Evolutionary conservation across 2,113 vertebrate species (phyloP).

Genomic region (Oostethus manadensis): DNA sequence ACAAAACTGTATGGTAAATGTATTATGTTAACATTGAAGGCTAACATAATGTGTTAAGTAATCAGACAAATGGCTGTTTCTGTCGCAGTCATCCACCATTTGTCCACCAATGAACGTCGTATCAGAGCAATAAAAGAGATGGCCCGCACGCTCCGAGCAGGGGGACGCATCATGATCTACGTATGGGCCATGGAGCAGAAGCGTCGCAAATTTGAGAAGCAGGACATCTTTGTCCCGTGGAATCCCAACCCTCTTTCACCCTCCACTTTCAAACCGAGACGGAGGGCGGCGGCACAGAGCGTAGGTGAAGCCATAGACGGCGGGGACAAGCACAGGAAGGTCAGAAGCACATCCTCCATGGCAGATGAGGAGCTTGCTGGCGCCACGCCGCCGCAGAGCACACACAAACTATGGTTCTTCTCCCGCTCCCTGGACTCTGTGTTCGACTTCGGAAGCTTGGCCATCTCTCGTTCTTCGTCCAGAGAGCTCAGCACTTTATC

Average conservation of each 20-base stretch:
- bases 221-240: slow-evolving; percentile 78
- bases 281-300: slow-evolving; percentile 51
- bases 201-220: slow-evolving; percentile 75
- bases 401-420: slow-evolving; percentile 71
- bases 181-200: slow-evolving; percentile 86
- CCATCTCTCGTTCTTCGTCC: slow-evolving; percentile 53
- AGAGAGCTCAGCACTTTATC: slow-evolving; percentile 61
- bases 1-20: not conserved
- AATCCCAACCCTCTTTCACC: slow-evolving; percentile 65
- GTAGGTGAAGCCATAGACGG: slow-evolving; percentile 41
- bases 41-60: not conserved
- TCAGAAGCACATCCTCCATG: slow-evolving; percentile 64
- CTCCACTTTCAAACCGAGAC: slow-evolving; percentile 18
- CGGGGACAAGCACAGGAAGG: slow-evolving; percentile 68
- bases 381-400: slow-evolving; percentile 53
- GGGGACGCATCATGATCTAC: slow-evolving; percentile 82
- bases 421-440: slow-evolving; percentile 76
- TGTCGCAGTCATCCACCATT: slow-evolving; percentile 71
- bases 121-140: slow-evolving; percentile 76
- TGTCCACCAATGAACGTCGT: slow-evolving; percentile 72
- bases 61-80: slow-evolving; percentile 13
- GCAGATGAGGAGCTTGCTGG: slow-evolving; percentile 50
- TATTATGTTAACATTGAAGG: not conserved
- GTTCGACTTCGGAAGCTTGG: slow-evolving; percentile 62
- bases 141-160: slow-evolving; percentile 71